Conservation (phyloP, 2,888 invertebrate species). For the Mythimna lalbum region DNA sequence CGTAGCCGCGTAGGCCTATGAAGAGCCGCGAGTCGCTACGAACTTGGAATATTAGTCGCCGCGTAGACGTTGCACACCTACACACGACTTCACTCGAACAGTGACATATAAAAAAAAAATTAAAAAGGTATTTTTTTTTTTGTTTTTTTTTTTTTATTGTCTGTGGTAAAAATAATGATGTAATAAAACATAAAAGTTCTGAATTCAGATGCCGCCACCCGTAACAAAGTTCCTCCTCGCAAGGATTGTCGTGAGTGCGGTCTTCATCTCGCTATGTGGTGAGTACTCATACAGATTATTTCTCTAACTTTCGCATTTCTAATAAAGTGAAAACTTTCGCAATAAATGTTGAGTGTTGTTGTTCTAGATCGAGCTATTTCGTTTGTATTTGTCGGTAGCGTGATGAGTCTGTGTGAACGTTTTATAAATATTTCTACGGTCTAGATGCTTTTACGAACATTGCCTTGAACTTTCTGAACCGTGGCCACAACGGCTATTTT, state of each 20-base stretch:
- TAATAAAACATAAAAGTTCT: slow-evolving; percentile 59
- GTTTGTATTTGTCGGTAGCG: slow-evolving; percentile 39
- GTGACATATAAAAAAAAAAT: slow-evolving; percentile 14
- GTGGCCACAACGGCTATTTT: background rate
- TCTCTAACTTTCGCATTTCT: slow-evolving; percentile 70
- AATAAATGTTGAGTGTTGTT: slow-evolving; percentile 72
- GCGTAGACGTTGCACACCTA: slow-evolving; percentile 65
- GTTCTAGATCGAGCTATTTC: slow-evolving; percentile 58
- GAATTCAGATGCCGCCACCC: slow-evolving; percentile 75
- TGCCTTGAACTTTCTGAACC: slow-evolving; percentile 4
- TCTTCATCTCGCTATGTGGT: slow-evolving; percentile 85
- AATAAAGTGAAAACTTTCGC: slow-evolving; percentile 69
- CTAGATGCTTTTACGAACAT: slow-evolving; percentile 22
- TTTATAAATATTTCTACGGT: slow-evolving; percentile 30
- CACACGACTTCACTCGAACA: slow-evolving; percentile 46
- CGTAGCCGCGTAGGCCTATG: slow-evolving; percentile 56
- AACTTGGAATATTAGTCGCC: slow-evolving; percentile 65
- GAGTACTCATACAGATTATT: slow-evolving; percentile 77
- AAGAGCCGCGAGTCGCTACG: slow-evolving; percentile 53
- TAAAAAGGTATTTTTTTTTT: slow-evolving; percentile 27
- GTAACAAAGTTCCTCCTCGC: slow-evolving; percentile 70
- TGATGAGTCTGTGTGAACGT: slow-evolving; percentile 22
- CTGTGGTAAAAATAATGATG: slow-evolving; percentile 3
- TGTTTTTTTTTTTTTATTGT: background rate
- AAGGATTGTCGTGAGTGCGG: slow-evolving; percentile 71